These are phyloP conservation scores for Periophthalmodon schlosseri DNA, from an alignment of 2,113 vertebrate species.

Conservation along the genomic window DNA sequence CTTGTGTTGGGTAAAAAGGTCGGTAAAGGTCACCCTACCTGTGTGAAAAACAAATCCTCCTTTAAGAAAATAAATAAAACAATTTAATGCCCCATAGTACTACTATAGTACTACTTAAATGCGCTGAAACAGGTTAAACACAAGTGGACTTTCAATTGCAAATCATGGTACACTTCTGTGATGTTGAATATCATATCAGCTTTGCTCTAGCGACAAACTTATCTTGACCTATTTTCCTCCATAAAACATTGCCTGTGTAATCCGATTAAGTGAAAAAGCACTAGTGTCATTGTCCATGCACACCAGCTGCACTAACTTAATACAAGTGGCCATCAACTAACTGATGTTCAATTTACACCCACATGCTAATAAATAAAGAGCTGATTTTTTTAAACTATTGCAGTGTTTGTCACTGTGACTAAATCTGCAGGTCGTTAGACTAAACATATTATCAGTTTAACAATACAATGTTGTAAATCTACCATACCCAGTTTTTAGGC, in stretches of 20 bases:
- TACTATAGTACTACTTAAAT: not conserved
- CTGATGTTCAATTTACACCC: not conserved
- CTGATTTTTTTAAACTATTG: not conserved
- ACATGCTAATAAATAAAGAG: not conserved
- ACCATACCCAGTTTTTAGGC: too few species aligned
- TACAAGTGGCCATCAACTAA: not conserved
- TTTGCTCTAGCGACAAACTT: not conserved
- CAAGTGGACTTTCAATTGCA: too few species aligned
- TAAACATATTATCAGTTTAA: not conserved
- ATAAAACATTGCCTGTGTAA: not conserved
- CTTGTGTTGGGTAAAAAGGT: too few species aligned
- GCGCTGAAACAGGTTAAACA: not conserved
- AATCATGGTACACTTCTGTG: not conserved
- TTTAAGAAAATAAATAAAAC: conserved; percentile 22
- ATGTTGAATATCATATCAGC: not conserved
- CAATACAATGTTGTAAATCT: not conserved
- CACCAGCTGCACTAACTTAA: too few species aligned
- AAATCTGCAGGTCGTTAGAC: not conserved
- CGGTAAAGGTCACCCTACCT: not conserved
- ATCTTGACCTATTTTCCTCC: not conserved
- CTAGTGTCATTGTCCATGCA: not conserved
- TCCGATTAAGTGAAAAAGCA: not conserved
- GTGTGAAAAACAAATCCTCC: conserved; percentile 12
- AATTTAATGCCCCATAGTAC: conserved; percentile 22
- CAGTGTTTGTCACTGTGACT: not conserved